These are phyloP conservation scores for Antechinus stuartii DNA, from an alignment of 2,113 vertebrate genomes.

Conservation along the genomic window DNA sequence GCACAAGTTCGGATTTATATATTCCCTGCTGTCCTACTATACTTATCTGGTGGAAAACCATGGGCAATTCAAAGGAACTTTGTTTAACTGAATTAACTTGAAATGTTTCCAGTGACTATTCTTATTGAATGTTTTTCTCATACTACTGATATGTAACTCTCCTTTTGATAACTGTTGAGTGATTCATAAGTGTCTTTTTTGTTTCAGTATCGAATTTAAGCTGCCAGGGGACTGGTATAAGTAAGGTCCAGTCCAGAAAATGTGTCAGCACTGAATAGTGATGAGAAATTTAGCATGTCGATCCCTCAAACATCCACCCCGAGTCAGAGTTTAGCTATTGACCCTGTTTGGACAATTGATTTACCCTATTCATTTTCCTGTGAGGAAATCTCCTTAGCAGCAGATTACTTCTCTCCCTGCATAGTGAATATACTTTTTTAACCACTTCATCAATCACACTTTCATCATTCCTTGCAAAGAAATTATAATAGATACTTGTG, in stretches of 20 bases:
- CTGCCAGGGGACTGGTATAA: background rate
- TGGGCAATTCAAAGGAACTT: background rate
- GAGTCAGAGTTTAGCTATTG: background rate
- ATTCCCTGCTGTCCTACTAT: background rate
- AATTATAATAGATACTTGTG: background rate
- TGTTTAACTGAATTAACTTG: background rate
- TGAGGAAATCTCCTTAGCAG: background rate
- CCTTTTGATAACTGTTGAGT: background rate
- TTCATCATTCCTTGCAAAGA: background rate
- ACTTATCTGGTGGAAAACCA: background rate
- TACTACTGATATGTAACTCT: background rate
- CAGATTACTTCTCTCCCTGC: background rate
- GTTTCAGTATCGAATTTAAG: background rate
- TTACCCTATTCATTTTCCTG: background rate
- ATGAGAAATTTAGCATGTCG: background rate
- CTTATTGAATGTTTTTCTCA: background rate
- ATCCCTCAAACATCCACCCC: background rate
- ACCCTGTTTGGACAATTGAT: background rate
- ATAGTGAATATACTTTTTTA: background rate
- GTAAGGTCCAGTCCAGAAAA: background rate
- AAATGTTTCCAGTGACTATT: background rate
- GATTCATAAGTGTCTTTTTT: background rate
- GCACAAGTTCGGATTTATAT: background rate
- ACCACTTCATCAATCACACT: background rate
- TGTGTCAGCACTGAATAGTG: background rate